Conservation (phyloP, 2,113 vertebrate genomes). For the Protomyctophum bolini region DNA sequence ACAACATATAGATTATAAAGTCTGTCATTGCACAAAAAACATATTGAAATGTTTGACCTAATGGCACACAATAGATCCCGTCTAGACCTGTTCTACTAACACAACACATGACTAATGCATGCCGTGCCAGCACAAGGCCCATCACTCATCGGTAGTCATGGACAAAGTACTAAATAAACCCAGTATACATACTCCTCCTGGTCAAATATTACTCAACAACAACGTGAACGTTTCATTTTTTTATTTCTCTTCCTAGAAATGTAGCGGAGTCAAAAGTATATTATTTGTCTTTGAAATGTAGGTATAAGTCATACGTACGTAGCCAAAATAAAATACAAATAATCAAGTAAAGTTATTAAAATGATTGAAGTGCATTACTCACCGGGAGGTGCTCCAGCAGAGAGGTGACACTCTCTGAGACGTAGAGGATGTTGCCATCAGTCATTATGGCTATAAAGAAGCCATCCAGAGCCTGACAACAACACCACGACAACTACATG, state of each 20-base stretch:
- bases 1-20: not conserved
- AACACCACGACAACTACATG: conserved; percentile 36
- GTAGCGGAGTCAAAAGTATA: not conserved
- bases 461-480: conserved; percentile 93
- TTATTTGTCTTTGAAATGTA: not conserved
- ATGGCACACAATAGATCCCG: conserved; percentile 8
- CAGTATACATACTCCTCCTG: not conserved
- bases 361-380: conserved; percentile 69
- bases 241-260: not conserved
- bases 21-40: not conserved
- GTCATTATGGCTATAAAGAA: conserved; percentile 99
- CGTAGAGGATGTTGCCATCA: conserved; percentile 98
- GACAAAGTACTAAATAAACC: too few relatives aligned
- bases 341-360: too few relatives aligned
- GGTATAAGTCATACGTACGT: too few relatives aligned
- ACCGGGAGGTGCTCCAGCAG: conserved; percentile 99
- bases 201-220: not conserved
- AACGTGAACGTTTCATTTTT: too few relatives aligned
- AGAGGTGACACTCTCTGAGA: conserved; percentile 97
- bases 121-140: not conserved
- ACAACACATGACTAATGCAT: conserved; percentile 10
- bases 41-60: conserved; percentile 10
- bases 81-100: conserved; percentile 13
- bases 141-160: too few relatives aligned
- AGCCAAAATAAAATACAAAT: too few relatives aligned